These are phyloP conservation scores for Lasiurus cinereus DNA, from an alignment of 2,113 vertebrate genomes.

Conservation along the genomic window DNA sequence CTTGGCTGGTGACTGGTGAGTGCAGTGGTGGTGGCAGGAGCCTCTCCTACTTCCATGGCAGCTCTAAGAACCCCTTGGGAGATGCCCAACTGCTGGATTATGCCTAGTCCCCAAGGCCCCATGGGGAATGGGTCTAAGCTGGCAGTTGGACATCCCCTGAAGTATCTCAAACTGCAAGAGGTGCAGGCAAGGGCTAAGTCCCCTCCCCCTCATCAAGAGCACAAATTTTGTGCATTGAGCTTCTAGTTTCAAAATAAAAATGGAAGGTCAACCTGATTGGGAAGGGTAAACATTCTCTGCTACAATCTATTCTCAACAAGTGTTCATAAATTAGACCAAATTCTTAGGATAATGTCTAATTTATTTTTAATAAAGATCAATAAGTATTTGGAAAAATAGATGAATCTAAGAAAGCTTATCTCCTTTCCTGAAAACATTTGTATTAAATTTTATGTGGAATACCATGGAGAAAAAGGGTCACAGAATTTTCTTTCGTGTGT, in stretches of 20 bases:
- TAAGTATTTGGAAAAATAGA: neutral
- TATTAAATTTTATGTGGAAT: neutral
- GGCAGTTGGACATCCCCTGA: too few relatives aligned
- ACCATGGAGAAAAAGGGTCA: neutral
- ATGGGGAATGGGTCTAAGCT: too few relatives aligned
- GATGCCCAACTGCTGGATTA: too few relatives aligned
- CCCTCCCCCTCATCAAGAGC: too few relatives aligned
- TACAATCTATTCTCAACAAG: neutral
- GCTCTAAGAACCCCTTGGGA: too few relatives aligned
- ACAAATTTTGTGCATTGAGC: too few relatives aligned
- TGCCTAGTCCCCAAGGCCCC: too few relatives aligned
- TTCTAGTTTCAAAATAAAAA: neutral
- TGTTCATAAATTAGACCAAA: neutral
- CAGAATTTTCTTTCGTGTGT: neutral
- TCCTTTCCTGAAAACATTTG: neutral
- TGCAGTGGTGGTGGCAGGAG: too few relatives aligned
- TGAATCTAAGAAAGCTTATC: neutral
- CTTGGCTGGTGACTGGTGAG: too few relatives aligned
- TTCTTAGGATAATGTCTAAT: neutral
- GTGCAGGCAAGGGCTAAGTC: too few relatives aligned
- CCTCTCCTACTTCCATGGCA: too few relatives aligned
- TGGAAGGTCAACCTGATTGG: neutral
- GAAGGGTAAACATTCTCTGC: neutral
- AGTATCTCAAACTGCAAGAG: too few relatives aligned
- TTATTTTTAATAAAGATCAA: neutral